Conservation (phyloP, 2,797 vertebrate genomes). For the Pterois miles region DNA sequence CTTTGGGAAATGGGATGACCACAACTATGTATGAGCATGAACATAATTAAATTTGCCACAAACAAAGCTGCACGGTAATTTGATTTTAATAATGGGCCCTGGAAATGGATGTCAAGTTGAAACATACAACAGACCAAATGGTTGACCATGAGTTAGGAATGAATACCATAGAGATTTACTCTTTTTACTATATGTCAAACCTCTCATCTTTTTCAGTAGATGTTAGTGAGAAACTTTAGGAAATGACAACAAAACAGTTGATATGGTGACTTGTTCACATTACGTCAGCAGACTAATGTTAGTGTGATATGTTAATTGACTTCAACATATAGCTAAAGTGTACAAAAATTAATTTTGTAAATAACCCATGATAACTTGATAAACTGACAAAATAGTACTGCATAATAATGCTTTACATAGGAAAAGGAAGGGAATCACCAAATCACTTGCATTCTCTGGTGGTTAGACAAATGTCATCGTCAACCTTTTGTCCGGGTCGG, state of each 20-base stretch:
- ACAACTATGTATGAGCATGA: not conserved
- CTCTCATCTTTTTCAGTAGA: not conserved
- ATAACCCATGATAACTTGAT: too few species aligned
- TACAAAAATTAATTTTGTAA: too few species aligned
- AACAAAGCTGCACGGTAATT: conserved; percentile 8
- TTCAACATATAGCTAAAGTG: too few species aligned
- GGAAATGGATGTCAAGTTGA: not conserved
- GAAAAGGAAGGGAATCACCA: too few species aligned
- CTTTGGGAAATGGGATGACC: not conserved
- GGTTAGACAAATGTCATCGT: too few species aligned
- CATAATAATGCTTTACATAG: not conserved
- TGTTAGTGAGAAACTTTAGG: not conserved
- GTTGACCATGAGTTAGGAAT: not conserved
- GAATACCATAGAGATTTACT: too few species aligned
- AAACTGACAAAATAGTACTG: not conserved
- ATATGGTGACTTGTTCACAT: too few species aligned
- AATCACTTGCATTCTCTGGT: too few species aligned
- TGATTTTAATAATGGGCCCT: not conserved
- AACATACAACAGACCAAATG: not conserved
- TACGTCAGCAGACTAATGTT: too few species aligned
- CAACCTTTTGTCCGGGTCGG: too few species aligned
- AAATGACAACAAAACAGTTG: not conserved
- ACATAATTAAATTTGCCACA: conserved; percentile 1
- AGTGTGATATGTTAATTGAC: too few species aligned
- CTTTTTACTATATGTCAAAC: not conserved